phyloP scores from a whole-genome alignment of 2,113 vertebrate species.

The Platichthys flesus region DNA sequence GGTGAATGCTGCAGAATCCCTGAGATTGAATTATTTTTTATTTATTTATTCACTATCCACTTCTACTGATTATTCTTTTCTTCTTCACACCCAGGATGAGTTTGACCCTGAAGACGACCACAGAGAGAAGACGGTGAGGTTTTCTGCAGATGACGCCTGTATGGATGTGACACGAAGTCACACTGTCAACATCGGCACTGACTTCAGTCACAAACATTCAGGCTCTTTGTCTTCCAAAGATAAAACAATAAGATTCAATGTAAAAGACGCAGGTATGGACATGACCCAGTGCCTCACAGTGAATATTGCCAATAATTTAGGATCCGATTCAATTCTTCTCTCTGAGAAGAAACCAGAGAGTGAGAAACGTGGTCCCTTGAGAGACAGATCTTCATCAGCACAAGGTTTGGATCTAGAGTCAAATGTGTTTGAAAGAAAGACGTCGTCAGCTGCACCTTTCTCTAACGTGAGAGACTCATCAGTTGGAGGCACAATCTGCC shows the following conservation, averaged over 20 bases:
- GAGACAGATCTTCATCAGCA: conserved; percentile 44
- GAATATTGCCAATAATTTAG: conserved; percentile 76
- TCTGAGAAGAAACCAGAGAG: conserved; percentile 10
- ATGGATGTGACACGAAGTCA: conserved; percentile 54
- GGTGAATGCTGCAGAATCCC: too few species aligned
- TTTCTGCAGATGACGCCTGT: conserved; percentile 27
- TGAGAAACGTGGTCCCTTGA: background rate
- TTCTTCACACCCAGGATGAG: conserved; percentile 42
- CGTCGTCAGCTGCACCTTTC: background rate
- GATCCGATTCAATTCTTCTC: background rate
- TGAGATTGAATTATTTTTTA: too few species aligned
- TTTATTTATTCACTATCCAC: too few species aligned
- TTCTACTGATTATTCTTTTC: background rate
- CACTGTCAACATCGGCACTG: conserved; percentile 32
- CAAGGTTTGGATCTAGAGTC: too few species aligned
- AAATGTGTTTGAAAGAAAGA: too few species aligned
- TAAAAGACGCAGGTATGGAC: conserved; percentile 35
- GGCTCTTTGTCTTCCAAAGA: background rate
- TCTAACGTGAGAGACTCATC: background rate
- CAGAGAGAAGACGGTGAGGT: conserved; percentile 45
- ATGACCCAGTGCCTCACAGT: conserved; percentile 54
- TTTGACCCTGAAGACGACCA: conserved; percentile 32
- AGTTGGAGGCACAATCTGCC: conserved; percentile 22
- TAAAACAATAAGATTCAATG: conserved; percentile 28
- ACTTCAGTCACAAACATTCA: background rate